Conservation (phyloP, 2,888 invertebrate species). For the Netelia melanura region DNA sequence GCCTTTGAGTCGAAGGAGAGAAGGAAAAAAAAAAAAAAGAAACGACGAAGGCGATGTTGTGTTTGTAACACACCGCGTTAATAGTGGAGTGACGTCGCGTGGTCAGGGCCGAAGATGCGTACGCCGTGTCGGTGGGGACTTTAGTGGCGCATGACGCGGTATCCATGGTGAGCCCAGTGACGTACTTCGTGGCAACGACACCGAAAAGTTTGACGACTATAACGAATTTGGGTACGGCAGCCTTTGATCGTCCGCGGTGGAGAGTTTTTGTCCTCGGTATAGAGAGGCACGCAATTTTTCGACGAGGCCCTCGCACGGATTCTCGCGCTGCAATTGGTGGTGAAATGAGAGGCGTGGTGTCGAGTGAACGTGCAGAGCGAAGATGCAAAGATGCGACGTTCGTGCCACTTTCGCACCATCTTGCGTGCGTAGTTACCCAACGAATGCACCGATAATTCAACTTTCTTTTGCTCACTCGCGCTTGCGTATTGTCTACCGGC, state of each 20-base stretch:
- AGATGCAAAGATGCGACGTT: background rate
- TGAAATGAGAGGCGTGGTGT: background rate
- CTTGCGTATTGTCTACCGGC: background rate
- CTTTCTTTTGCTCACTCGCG: background rate
- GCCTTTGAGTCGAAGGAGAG: background rate
- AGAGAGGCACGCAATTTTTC: background rate
- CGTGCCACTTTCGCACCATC: background rate
- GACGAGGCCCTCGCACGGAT: background rate
- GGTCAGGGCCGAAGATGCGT: conserved; percentile 34
- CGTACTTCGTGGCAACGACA: background rate
- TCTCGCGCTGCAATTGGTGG: background rate
- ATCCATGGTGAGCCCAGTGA: conserved; percentile 39
- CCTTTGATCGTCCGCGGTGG: background rate
- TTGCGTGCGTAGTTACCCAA: background rate
- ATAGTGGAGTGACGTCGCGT: conserved; percentile 67
- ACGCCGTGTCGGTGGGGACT: background rate
- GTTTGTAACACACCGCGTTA: no score
- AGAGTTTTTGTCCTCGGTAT: background rate
- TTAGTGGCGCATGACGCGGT: conserved; percentile 20
- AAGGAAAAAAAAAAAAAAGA: background rate
- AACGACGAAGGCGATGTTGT: background rate
- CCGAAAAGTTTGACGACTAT: background rate
- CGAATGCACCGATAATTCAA: background rate
- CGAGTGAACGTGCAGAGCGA: background rate
- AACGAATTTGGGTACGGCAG: background rate